A percentile compares a stretch with the other conserved stretches of the same genome.
Conservation (phyloP, 2,113 vertebrate genomes). For the Chaetura pelagica region DNA sequence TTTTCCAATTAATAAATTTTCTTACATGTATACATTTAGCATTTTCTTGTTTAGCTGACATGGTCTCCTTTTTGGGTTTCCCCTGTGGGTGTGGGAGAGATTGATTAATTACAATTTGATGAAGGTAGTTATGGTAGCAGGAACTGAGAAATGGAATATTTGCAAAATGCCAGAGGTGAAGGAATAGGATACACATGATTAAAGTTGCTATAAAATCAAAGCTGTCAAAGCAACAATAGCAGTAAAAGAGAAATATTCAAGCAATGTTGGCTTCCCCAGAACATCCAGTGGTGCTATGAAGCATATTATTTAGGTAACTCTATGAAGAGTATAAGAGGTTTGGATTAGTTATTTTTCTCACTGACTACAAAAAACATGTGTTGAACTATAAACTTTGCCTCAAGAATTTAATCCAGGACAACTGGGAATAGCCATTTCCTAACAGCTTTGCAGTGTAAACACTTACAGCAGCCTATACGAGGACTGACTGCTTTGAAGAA, state of each 20-base stretch:
- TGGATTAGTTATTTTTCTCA: slow-evolving; percentile 50
- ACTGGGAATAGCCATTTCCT: slow-evolving; percentile 35
- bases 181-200: slow-evolving; percentile 78
- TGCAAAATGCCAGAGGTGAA: slow-evolving; percentile 82
- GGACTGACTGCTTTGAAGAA: not conserved
- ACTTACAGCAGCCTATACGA: not conserved
- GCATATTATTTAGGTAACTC: slow-evolving; percentile 58
- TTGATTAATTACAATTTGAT: slow-evolving; percentile 73
- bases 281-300: slow-evolving; percentile 65
- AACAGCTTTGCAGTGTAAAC: slow-evolving; percentile 22
- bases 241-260: slow-evolving; percentile 76
- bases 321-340: slow-evolving; percentile 33
- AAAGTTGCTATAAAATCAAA: slow-evolving; percentile 79
- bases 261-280: slow-evolving; percentile 49
- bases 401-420: slow-evolving; percentile 62
- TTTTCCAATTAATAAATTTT: slow-evolving; percentile 71
- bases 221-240: slow-evolving; percentile 77
- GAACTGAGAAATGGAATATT: slow-evolving; percentile 73
- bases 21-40: slow-evolving; percentile 59
- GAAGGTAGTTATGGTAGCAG: slow-evolving; percentile 71
- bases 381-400: slow-evolving; percentile 62
- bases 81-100: slow-evolving; percentile 18
- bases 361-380: slow-evolving; percentile 52
- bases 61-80: slow-evolving; percentile 47
- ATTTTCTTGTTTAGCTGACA: slow-evolving; percentile 71